Conservation (phyloP, 2,888 invertebrate species). For the Ditula angustiorana region DNA sequence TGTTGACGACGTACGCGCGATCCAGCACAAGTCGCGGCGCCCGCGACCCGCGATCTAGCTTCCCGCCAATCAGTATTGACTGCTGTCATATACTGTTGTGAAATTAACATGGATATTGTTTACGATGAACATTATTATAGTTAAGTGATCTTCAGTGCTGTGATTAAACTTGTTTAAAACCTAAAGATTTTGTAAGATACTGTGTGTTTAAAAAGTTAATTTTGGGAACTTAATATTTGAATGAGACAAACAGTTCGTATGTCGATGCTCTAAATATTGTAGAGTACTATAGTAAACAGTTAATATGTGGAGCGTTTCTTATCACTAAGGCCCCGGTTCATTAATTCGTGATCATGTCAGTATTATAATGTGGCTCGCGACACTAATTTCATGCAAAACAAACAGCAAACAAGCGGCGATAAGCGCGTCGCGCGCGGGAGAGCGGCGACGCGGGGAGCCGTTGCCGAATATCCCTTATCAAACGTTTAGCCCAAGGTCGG, state of each 20-base stretch:
- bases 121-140: conserved; percentile 39
- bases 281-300: conserved; percentile 1
- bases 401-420: conserved; percentile 64
- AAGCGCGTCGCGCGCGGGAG: conserved; percentile 58
- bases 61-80: conserved; percentile 52
- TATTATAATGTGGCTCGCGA: conserved; percentile 65
- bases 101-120: conserved; percentile 47
- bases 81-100: conserved; percentile 58
- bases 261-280: conserved; percentile 15
- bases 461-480: conserved; percentile 81
- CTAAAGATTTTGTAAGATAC: conserved; percentile 9
- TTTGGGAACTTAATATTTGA: conserved; percentile 33
- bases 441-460: conserved; percentile 49
- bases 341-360: conserved; percentile 69
- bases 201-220: background rate
- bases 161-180: conserved; percentile 17
- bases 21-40: conserved; percentile 44
- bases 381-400: conserved; percentile 78
- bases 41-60: conserved; percentile 45
- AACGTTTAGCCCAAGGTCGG: conserved; percentile 77
- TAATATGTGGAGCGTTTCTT: conserved; percentile 42
- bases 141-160: conserved; percentile 35
- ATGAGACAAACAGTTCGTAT: background rate
- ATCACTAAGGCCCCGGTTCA: conserved; percentile 57
- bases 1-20: conserved; percentile 60